Percentiles rank a stretch among this genome's conserved stretches.
phyloP scores from a whole-genome alignment of 2,888 invertebrate genomes.

The Ichneumoninae sp. region DNA sequence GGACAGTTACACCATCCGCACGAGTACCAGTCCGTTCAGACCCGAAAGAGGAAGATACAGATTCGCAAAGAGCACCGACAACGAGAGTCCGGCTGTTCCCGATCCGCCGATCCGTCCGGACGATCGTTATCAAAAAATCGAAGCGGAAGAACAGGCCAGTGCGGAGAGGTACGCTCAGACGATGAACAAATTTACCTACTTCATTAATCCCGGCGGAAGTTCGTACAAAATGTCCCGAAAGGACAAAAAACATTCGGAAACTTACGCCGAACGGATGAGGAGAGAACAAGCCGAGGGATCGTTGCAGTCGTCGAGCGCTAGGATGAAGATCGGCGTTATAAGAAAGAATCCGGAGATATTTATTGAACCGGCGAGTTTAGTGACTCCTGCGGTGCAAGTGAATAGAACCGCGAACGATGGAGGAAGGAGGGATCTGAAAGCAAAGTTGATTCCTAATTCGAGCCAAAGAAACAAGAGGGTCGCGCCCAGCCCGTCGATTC shows the following conservation, averaged over 20 bases:
- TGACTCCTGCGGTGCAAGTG: slow-evolving; percentile 5
- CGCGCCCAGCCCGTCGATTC: slow-evolving; percentile 47
- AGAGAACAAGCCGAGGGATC: slow-evolving; percentile 69
- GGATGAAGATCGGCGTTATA: slow-evolving; percentile 38
- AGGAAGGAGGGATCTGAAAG: slow-evolving; percentile 29
- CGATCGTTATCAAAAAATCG: not conserved
- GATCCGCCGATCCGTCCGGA: not conserved
- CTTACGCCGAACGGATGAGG: slow-evolving; percentile 79
- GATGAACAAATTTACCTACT: slow-evolving; percentile 77
- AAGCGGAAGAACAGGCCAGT: not conserved
- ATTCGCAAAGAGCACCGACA: slow-evolving; percentile 2
- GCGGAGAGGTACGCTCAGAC: slow-evolving; percentile 11
- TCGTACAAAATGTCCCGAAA: slow-evolving; percentile 80
- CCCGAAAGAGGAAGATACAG: slow-evolving; percentile 75
- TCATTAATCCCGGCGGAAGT: slow-evolving; percentile 74
- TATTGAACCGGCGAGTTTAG: slow-evolving; percentile 58
- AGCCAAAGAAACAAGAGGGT: slow-evolving; percentile 34
- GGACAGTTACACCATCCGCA: slow-evolving; percentile 77
- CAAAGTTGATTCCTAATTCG: not conserved
- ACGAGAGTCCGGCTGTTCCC: not conserved
- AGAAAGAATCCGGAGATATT: slow-evolving; percentile 58
- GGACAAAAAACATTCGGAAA: slow-evolving; percentile 82
- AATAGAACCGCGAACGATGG: not conserved
- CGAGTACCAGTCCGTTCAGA: slow-evolving; percentile 80
- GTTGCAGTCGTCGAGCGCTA: slow-evolving; percentile 35